phyloP scores from a whole-genome alignment of 2,888 invertebrate species.

The Dilophus febrilis region DNA sequence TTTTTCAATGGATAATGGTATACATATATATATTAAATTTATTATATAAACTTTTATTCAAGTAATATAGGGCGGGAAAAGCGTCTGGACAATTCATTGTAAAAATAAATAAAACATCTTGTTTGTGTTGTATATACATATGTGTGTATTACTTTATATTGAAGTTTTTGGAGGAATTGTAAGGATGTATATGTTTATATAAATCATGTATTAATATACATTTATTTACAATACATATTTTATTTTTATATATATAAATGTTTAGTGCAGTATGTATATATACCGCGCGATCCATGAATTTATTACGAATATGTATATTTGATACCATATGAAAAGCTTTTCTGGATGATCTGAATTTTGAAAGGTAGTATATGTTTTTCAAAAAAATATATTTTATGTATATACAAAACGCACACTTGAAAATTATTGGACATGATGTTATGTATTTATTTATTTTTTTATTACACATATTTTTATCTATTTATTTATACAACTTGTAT shows the following conservation, averaged over 20 bases:
- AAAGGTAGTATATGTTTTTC: slow-evolving; percentile 1
- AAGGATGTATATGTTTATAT: not conserved
- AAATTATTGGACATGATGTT: too few relatives aligned
- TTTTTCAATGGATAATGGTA: too few relatives aligned
- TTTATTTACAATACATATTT: too few relatives aligned
- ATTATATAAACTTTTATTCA: not conserved
- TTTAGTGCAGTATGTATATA: too few relatives aligned
- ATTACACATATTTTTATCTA: too few relatives aligned
- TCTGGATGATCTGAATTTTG: not conserved
- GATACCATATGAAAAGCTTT: too few relatives aligned
- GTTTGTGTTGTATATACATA: not conserved
- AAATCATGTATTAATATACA: not conserved
- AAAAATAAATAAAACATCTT: slow-evolving; percentile 1
- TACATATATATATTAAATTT: not conserved
- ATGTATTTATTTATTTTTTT: too few relatives aligned
- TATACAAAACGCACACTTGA: too few relatives aligned
- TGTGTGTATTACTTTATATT: not conserved
- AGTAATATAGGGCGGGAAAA: not conserved
- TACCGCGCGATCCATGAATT: too few relatives aligned
- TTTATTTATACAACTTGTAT: too few relatives aligned
- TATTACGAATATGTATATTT: too few relatives aligned
- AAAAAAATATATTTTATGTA: not conserved
- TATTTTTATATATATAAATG: too few relatives aligned
- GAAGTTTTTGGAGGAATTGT: not conserved
- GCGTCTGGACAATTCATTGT: not conserved